These are phyloP conservation scores for Tipula helvola DNA, from an alignment of 2,888 invertebrate species.

Conservation along the genomic window DNA sequence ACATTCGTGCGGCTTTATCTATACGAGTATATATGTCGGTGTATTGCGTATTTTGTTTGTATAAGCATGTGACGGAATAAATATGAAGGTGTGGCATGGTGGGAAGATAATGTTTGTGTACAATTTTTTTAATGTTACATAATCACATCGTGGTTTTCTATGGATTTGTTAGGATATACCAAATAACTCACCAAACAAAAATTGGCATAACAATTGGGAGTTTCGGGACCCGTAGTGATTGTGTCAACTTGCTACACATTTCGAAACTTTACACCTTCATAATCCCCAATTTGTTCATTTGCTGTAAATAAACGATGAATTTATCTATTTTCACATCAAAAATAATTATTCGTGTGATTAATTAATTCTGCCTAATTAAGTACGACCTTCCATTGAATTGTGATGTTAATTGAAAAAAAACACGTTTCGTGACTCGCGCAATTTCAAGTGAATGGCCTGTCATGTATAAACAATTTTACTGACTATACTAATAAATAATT, in stretches of 20 bases:
- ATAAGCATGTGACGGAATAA: not conserved
- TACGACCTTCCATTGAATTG: not conserved
- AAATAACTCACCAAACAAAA: too few species aligned
- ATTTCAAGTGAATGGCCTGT: not conserved
- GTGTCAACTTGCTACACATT: too few species aligned
- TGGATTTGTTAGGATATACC: too few species aligned
- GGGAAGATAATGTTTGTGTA: not conserved
- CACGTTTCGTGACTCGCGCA: not conserved
- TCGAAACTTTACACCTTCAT: too few species aligned
- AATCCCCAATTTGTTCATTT: too few species aligned
- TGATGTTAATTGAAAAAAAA: not conserved
- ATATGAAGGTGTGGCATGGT: not conserved
- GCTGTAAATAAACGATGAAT: too few species aligned
- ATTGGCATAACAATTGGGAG: too few species aligned
- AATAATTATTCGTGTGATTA: not conserved
- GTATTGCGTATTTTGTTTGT: not conserved
- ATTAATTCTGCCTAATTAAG: not conserved
- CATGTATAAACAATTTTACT: not conserved
- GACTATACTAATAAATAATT: not conserved
- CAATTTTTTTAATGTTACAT: not conserved
- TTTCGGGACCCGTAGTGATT: too few species aligned
- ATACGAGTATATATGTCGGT: too few species aligned
- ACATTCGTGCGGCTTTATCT: not conserved
- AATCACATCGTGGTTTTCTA: too few species aligned
- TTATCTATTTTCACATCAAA: not conserved